Evolutionary conservation across 1,140 invertebrate species (phyloP).

Genomic region (Aphelenchoides fujianensis): DNA sequence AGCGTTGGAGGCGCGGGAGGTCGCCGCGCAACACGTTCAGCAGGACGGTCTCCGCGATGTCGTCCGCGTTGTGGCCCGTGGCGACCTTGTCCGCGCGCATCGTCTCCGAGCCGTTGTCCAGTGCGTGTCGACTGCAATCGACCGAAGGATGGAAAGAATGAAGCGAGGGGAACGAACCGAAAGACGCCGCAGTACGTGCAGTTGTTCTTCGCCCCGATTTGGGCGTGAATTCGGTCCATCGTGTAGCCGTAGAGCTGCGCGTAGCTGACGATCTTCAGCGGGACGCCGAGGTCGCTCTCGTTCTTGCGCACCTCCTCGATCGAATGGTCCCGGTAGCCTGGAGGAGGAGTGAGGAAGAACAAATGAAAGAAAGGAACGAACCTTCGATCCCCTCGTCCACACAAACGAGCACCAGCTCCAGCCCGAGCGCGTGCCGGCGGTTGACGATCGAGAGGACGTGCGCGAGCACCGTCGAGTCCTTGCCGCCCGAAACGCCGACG

Average conservation of each 20-base stretch:
- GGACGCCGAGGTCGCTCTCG: slow-evolving; percentile 83
- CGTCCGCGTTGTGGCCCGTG: slow-evolving; percentile 96
- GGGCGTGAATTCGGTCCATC: slow-evolving; percentile 95
- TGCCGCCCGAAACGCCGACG: slow-evolving; percentile 93
- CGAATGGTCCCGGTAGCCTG: slow-evolving; percentile 93
- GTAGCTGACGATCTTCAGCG: slow-evolving; percentile 92
- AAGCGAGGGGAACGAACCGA: too few relatives aligned
- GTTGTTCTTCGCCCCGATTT: slow-evolving; percentile 94
- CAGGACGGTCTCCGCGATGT: slow-evolving; percentile 87
- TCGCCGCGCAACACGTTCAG: slow-evolving; percentile 80
- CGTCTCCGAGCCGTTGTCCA: slow-evolving; percentile 72
- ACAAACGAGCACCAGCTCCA: slow-evolving; percentile 86
- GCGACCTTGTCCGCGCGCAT: slow-evolving; percentile 87
- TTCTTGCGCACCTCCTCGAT: slow-evolving; percentile 74
- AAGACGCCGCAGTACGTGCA: slow-evolving; percentile 68
- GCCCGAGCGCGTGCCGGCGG: slow-evolving; percentile 81
- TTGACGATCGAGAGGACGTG: slow-evolving; percentile 84
- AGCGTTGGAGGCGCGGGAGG: slow-evolving; percentile 80
- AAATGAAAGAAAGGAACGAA: slow-evolving; percentile 67
- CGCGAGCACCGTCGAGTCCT: slow-evolving; percentile 95
- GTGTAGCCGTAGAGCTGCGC: slow-evolving; percentile 99
- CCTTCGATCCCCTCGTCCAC: slow-evolving; percentile 92
- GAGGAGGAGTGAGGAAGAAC: not conserved
- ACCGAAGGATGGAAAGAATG: too few relatives aligned
- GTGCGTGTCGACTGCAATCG: slow-evolving; percentile 69